Evolutionary conservation across 2,888 invertebrate species (phyloP).

Genomic region (Lasioglossum figueresi): DNA sequence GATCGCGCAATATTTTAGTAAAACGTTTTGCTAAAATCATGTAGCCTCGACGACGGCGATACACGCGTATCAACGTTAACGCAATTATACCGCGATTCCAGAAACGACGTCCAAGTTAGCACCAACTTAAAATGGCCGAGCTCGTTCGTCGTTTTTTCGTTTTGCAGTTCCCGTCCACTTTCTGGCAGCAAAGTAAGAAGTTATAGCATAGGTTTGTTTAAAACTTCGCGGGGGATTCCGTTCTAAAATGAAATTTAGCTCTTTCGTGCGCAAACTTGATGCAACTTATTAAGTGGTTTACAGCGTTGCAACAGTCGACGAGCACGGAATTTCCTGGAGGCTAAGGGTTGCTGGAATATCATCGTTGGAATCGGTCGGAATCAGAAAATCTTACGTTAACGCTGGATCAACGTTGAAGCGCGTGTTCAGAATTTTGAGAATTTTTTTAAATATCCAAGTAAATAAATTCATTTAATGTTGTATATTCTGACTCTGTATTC

Average conservation of each 20-base stretch:
- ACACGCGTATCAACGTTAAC: not conserved
- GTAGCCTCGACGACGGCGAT: not conserved
- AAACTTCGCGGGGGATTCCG: not conserved
- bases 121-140: not conserved
- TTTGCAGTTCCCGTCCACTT: not conserved
- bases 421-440: too few species aligned
- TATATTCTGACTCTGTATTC: too few species aligned
- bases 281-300: conserved; percentile 10
- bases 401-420: too few species aligned
- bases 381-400: not conserved
- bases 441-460: too few species aligned
- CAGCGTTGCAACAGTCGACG: not conserved
- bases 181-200: not conserved
- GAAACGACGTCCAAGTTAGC: not conserved
- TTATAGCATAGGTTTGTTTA: conserved; percentile 11
- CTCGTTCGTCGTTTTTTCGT: not conserved
- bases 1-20: too few species aligned
- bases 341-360: not conserved
- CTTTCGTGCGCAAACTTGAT: not conserved
- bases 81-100: not conserved
- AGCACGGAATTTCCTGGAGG: not conserved
- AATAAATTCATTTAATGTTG: too few species aligned
- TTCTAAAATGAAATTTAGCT: conserved; percentile 10
- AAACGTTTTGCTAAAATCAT: not conserved
- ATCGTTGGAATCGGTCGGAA: not conserved